Evolutionary conservation across 1,140 invertebrate genomes (phyloP), one percentile per base, ranked within the genome.

Genomic region (Phortica variegata): DNA sequence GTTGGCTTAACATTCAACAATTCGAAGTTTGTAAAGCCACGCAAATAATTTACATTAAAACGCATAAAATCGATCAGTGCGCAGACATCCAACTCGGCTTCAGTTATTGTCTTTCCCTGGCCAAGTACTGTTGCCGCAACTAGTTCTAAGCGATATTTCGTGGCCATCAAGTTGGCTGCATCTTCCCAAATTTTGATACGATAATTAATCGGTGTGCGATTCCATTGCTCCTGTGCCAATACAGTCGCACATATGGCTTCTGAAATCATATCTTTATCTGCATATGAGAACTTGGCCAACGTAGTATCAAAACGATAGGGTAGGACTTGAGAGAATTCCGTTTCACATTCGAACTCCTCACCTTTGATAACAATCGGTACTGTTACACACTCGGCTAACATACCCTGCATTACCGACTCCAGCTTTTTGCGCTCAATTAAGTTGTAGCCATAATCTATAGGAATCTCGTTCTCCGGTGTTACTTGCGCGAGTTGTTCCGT

Each of bases 51-150:
- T 0, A 91, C 87, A 79, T 98, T 96, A 53, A 98, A 92, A 19
- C 89, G 79, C 56, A 97, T 88, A 77, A 99, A 98, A 76, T 99
- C 97, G 41, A 95, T 88, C 7, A 99, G 80, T 78, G 99, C 97
- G 31, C 89, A 91, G 12, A 95, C 90, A 79, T 99, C 97, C 50
- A 98, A 97, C 79, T 99, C 97, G 3, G 95, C 97, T 79, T 99
- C 95, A 15, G 95, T 85, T 1, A 89, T 85, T 15, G 92, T 97
- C 77, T 99, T 99, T 1, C 86, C 88, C 78, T 98, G 96, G 0
- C 97, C 97, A 6, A 99, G 78, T 94, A 99, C 98, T 0, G 95
- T 99, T 2, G 94, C 83, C 3, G 96, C 95, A 68, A 97, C 91
- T 18, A 99, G 79, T 18, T 87, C 81, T 65, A 89, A 87, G 43